phyloP scores from a whole-genome alignment of 2,113 vertebrate genomes.

The Urocolius indicus region DNA sequence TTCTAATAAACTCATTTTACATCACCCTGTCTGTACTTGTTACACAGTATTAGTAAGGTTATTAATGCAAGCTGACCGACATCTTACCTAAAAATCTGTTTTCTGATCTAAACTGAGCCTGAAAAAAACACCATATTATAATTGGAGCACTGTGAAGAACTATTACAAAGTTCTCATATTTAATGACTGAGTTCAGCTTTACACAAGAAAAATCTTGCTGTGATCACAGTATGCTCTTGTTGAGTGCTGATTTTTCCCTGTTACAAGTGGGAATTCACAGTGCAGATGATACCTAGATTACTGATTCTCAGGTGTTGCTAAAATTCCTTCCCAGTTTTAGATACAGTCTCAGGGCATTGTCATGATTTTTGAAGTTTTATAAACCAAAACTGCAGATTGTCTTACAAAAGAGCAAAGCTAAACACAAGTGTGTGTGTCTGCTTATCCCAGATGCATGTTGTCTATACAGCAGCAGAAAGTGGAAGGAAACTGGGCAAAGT shows the following conservation, averaged over 20 bases:
- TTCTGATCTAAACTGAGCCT: neutral
- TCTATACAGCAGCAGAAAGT: neutral
- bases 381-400: neutral
- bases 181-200: neutral
- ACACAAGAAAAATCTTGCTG: neutral
- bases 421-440: neutral
- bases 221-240: neutral
- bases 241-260: neutral
- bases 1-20: neutral
- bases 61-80: neutral
- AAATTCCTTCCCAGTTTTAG: neutral
- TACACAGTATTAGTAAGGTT: neutral
- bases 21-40: neutral
- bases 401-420: neutral
- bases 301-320: neutral
- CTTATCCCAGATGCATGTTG: neutral
- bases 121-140: neutral
- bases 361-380: neutral
- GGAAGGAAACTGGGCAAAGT: neutral
- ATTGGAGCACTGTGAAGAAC: neutral
- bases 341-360: neutral
- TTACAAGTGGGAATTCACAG: neutral
- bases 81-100: neutral
- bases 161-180: neutral
- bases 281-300: neutral